Evolutionary conservation across 35 echinoderm and acorn worm genomes (phyloP), one percentile per base, ranked within the genome.

Genomic region (Heliocidaris tuberculata): DNA sequence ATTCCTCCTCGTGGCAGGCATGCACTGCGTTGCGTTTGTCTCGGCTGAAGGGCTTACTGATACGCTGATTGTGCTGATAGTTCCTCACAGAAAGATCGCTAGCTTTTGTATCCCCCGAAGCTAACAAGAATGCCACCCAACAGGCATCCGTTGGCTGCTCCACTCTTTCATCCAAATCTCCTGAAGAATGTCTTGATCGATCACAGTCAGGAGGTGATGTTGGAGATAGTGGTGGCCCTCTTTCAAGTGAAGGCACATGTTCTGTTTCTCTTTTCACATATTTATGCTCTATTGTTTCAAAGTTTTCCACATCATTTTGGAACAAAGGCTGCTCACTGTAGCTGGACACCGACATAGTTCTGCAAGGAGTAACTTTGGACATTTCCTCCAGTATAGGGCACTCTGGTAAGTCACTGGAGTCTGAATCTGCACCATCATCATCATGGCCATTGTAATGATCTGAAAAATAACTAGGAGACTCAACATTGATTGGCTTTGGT

Each of bases 331-430:
- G 31, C 13, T 32, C 87, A 48, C 10, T 89, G 47, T 89, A 15
- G 47, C 47, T 89, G 47, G 31, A 32, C 31, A 13, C 29, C 0
- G 86, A 30, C 86, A 31, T 21, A 31, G 4, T 30, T 42, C 12
- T 87, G 32, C 29, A 87, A 30, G 29, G 86, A 11, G 27, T 21
- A 12, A 87, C 65, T 85, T n/a, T 85, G 15, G n/a, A n/a, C 4
- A 15, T 21, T 87, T 30, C 29, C 32, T 87, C 32, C 19, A 87
- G 86, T 30, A 87, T 87, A 9, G n/a, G 86, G 42, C 8, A 89
- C 31, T 89, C 47, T 9, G 87, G 87, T 89, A 89, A 89, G 29
- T 89, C 87, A 42, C 87, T 89, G 7, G 87, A 89, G 32, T 89
- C 87, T 89, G 87, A 89, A 42, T 89, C 31, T 42, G 11, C 31